phyloP scores from a whole-genome alignment of 2,888 invertebrate species.

The Prosapia bicincta region DNA sequence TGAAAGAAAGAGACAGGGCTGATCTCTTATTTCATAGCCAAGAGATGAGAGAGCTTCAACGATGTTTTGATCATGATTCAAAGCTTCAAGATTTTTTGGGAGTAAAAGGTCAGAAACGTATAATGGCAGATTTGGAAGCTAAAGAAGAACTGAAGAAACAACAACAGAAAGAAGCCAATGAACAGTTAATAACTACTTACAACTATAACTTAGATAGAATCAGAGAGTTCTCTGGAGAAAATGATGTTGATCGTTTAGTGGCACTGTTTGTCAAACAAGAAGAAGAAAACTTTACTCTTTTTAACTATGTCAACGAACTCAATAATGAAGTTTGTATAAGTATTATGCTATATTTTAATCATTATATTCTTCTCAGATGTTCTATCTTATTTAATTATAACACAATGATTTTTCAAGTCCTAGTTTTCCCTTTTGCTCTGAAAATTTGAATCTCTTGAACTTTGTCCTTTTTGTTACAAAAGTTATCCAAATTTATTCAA shows the following conservation, averaged over 20 bases:
- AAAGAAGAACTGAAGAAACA: slow-evolving; percentile 68
- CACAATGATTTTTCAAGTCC: too few relatives aligned
- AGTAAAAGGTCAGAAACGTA: slow-evolving; percentile 75
- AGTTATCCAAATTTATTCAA: too few relatives aligned
- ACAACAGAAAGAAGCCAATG: slow-evolving; percentile 62
- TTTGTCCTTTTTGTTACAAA: too few relatives aligned
- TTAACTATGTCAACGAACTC: slow-evolving; percentile 86
- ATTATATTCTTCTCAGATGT: too few relatives aligned
- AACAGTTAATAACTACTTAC: slow-evolving; percentile 68
- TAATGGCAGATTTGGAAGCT: slow-evolving; percentile 69
- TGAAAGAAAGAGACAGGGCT: slow-evolving; percentile 73
- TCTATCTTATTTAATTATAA: too few relatives aligned
- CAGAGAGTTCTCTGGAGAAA: slow-evolving; percentile 60
- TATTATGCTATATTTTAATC: too few relatives aligned
- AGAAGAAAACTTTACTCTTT: slow-evolving; percentile 87
- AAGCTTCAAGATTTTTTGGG: slow-evolving; percentile 79
- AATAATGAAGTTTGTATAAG: slow-evolving; percentile 60
- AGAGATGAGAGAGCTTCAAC: slow-evolving; percentile 84
- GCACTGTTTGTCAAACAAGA: slow-evolving; percentile 78
- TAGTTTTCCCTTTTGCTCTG: too few relatives aligned
- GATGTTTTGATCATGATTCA: slow-evolving; percentile 80
- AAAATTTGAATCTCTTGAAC: too few relatives aligned
- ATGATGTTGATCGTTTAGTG: slow-evolving; percentile 56
- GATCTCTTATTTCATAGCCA: slow-evolving; percentile 65
- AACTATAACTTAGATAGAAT: slow-evolving; percentile 72